Evolutionary conservation across 2,797 vertebrate species (phyloP).

Genomic region (Todus mexicanus): DNA sequence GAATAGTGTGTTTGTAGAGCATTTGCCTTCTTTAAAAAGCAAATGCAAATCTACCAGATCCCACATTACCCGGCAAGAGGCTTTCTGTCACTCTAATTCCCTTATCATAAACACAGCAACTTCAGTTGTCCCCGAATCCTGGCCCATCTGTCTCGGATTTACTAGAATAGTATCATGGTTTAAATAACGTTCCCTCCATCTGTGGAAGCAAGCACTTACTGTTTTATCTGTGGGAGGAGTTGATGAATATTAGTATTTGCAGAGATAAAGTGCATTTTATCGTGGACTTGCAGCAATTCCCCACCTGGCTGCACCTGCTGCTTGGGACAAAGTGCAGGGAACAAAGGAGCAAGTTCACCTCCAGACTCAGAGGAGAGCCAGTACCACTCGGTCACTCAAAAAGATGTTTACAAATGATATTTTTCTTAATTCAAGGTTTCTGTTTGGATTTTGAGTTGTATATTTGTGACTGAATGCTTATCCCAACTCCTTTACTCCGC

Average conservation of each 20-base stretch:
- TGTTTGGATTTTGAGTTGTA: background rate
- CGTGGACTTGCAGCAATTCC: background rate
- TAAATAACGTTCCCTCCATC: conserved; percentile 22
- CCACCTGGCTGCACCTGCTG: background rate
- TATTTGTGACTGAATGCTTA: background rate
- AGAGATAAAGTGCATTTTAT: background rate
- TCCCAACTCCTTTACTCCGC: background rate
- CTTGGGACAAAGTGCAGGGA: background rate
- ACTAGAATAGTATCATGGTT: conserved; percentile 11
- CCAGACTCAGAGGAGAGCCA: background rate
- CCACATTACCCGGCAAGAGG: background rate
- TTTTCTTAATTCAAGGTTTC: background rate
- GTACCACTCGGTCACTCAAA: background rate
- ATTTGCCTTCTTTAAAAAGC: background rate
- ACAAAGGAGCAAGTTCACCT: background rate
- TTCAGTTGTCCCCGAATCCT: conserved; percentile 20
- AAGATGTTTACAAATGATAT: rapidly evolving
- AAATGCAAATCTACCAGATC: background rate
- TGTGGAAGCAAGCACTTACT: conserved; percentile 10
- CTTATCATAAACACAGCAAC: conserved; percentile 37
- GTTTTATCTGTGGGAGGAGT: conserved; percentile 27
- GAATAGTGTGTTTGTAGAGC: background rate
- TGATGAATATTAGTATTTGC: conserved; percentile 14
- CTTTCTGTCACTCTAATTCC: conserved; percentile 37
- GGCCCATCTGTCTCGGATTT: conserved; percentile 39